A percentile compares a stretch with the other conserved stretches of the same genome.
phyloP scores from a whole-genome alignment of 2,888 invertebrate species.

The Lasioglossum malachurum region DNA sequence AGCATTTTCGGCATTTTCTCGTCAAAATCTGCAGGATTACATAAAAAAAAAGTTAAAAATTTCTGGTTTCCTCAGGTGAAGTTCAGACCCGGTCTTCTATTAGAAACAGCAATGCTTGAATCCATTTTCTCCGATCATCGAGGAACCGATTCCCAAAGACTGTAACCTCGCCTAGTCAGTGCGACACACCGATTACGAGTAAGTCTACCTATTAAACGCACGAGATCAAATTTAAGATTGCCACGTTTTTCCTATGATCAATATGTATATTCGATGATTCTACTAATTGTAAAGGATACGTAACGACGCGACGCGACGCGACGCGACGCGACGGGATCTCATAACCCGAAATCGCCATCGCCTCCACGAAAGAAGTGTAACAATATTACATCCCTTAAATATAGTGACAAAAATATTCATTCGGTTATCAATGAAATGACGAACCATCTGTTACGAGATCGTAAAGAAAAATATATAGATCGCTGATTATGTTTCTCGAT shows the following conservation, averaged over 20 bases:
- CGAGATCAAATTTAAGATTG: constrained; percentile 11
- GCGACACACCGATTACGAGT: constrained; percentile 15
- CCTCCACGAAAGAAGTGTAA: neutral
- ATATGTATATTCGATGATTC: neutral
- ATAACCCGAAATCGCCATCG: neutral
- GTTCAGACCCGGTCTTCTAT: too few relatives aligned
- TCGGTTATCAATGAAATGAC: neutral
- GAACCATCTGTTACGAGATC: neutral
- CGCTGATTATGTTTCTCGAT: neutral
- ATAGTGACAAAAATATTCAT: neutral
- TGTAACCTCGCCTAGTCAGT: neutral
- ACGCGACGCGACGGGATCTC: too few relatives aligned
- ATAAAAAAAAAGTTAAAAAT: too few relatives aligned
- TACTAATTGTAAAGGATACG: neutral
- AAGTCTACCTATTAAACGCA: constrained; percentile 1
- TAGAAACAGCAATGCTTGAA: neutral
- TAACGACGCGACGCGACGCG: neutral
- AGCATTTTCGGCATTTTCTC: too few relatives aligned
- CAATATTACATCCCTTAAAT: neutral
- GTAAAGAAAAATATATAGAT: constrained; percentile 1
- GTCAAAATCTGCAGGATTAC: too few relatives aligned
- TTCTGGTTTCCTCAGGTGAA: too few relatives aligned
- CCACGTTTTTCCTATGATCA: neutral
- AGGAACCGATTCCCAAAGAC: neutral
- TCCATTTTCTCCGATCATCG: neutral